A percentile compares a stretch with the other conserved stretches of the same genome.
These are phyloP conservation scores for Colinus virginianus DNA, from an alignment of 2,113 vertebrate genomes.

Conservation along the genomic window DNA sequence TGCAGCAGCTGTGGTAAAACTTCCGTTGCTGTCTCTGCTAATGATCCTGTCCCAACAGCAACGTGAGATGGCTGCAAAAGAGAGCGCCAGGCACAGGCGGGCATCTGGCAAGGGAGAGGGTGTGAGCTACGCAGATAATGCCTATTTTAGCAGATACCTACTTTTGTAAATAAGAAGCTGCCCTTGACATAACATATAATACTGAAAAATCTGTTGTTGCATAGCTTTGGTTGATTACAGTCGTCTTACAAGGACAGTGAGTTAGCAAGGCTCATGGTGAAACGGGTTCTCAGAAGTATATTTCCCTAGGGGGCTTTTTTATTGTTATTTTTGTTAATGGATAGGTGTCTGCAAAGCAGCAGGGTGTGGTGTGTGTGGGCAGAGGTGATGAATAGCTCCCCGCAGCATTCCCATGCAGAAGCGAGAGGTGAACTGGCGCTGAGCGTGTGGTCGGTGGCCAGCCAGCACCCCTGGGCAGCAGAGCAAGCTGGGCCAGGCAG, in stretches of 20 bases:
- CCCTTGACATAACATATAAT: not conserved
- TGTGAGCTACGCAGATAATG: not conserved
- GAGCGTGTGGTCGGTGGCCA: not conserved
- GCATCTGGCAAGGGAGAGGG: not conserved
- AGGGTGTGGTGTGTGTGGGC: constrained; percentile 47
- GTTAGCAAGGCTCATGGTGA: not conserved
- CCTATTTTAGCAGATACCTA: not conserved
- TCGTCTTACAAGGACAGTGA: not conserved
- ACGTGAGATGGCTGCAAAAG: not conserved
- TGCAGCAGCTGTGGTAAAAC: not conserved
- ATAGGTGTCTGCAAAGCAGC: constrained; percentile 37
- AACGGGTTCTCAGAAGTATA: constrained; percentile 42
- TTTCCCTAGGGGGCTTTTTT: constrained; percentile 51
- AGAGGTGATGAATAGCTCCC: constrained; percentile 23
- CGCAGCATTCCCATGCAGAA: constrained; percentile 20
- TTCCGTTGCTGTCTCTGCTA: not conserved
- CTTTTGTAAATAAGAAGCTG: not conserved
- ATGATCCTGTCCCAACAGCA: not conserved
- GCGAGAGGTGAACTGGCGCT: not conserved
- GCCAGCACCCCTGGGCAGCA: not conserved
- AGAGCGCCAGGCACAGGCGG: not conserved
- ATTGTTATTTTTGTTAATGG: constrained; percentile 66
- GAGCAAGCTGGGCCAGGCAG: not conserved
- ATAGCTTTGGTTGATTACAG: not conserved
- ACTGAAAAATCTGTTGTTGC: not conserved